phyloP scores from a whole-genome alignment of 2,888 invertebrate genomes.

The Colletes collaris region DNA sequence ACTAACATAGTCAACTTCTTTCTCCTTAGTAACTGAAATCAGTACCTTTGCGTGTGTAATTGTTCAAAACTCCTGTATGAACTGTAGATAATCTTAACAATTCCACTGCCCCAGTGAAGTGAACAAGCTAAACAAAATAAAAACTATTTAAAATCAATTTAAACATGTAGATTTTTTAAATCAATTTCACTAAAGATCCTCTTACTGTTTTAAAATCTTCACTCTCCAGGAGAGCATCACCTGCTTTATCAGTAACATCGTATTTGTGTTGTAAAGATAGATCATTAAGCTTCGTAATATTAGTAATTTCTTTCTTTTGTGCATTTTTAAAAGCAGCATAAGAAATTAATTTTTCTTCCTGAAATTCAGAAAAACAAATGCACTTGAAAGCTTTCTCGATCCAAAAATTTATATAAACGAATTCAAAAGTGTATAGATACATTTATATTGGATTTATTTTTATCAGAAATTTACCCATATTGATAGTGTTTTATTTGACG shows the following conservation, averaged over 20 bases:
- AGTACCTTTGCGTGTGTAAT: constrained; percentile 70
- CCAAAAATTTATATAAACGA: background rate
- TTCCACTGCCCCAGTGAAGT: constrained; percentile 70
- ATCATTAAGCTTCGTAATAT: constrained; percentile 42
- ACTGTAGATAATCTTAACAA: constrained; percentile 57
- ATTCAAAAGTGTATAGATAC: background rate
- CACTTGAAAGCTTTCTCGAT: background rate
- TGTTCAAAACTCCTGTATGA: constrained; percentile 46
- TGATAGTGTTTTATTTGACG: constrained; percentile 64
- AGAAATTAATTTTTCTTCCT: constrained; percentile 68
- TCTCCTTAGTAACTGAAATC: background rate
- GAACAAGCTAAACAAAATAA: constrained; percentile 66
- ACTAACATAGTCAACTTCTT: background rate
- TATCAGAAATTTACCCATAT: constrained; percentile 71
- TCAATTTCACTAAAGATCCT: background rate
- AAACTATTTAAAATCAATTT: background rate
- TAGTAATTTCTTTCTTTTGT: constrained; percentile 54
- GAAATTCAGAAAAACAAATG: constrained; percentile 14
- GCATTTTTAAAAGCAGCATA: constrained; percentile 68
- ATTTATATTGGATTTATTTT: background rate
- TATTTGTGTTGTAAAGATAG: constrained; percentile 67
- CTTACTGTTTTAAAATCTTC: constrained; percentile 70
- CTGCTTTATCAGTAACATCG: constrained; percentile 70
- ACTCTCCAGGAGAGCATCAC: constrained; percentile 71
- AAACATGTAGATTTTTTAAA: background rate